Conservation (phyloP, 2,888 invertebrate genomes). For the Mesorhabditis sp. region DNA sequence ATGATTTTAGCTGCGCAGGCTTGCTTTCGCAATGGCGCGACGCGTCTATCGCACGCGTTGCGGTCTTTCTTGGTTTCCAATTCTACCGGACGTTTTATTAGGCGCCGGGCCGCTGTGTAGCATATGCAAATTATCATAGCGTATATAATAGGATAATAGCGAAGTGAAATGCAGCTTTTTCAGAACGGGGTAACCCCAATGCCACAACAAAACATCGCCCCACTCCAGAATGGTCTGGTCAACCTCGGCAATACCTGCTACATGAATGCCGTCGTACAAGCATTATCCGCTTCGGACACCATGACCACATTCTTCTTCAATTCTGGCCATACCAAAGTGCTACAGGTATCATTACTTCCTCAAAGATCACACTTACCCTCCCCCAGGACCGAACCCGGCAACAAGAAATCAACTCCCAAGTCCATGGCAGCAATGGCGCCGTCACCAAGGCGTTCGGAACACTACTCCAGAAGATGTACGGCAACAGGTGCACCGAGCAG, state of each 20-base stretch:
- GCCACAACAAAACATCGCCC: neutral
- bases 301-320: conserved; percentile 10
- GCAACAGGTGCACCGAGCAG: conserved; percentile 1
- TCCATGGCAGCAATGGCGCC: conserved; percentile 5
- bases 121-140: too few relatives aligned
- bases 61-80: too few relatives aligned
- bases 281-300: conserved; percentile 13
- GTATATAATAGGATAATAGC: too few relatives aligned
- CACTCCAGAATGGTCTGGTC: conserved; percentile 10
- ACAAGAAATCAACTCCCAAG: neutral
- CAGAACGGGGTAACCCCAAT: too few relatives aligned
- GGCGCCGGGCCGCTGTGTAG: too few relatives aligned
- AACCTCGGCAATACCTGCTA: conserved; percentile 21
- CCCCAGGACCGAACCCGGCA: neutral
- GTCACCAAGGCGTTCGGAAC: neutral
- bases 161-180: too few relatives aligned
- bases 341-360: neutral
- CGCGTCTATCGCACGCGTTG: too few relatives aligned
- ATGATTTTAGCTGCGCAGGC: too few relatives aligned
- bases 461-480: neutral
- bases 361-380: neutral
- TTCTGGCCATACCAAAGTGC: conserved; percentile 6
- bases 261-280: conserved; percentile 18
- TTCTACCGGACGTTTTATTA: too few relatives aligned
- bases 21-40: too few relatives aligned